A percentile compares a stretch with the other conserved stretches of the same genome.
These are phyloP conservation scores for Lemur catta DNA, from an alignment of 2,797 vertebrate species.

Conservation along the genomic window DNA sequence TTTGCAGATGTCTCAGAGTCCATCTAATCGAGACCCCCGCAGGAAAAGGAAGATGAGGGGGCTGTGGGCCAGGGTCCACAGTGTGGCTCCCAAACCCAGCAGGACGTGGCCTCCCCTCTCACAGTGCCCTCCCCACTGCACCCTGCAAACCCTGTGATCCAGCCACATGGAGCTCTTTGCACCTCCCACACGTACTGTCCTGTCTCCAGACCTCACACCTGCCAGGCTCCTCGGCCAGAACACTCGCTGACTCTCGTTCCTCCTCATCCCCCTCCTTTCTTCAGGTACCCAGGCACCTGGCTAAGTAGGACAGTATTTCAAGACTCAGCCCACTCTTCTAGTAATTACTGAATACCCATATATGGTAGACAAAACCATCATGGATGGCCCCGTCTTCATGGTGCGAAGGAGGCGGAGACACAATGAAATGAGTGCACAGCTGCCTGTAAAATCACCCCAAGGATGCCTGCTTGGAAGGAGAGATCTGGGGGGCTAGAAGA, in stretches of 20 bases:
- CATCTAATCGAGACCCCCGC: background rate
- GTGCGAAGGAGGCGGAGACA: background rate
- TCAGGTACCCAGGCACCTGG: background rate
- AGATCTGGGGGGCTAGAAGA: background rate
- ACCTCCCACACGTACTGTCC: accelerated
- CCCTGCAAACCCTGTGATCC: background rate
- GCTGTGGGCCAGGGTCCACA: background rate
- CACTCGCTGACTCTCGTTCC: background rate
- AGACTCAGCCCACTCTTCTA: background rate
- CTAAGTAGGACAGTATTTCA: background rate
- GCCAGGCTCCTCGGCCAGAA: background rate
- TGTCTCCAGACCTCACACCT: background rate
- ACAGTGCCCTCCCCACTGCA: no score
- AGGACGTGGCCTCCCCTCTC: background rate
- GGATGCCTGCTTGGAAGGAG: background rate
- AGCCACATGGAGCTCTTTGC: background rate
- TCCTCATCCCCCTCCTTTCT: background rate
- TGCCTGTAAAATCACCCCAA: background rate
- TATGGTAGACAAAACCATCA: background rate
- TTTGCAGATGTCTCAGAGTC: background rate
- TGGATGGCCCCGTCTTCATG: background rate
- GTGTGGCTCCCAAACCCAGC: background rate
- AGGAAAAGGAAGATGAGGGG: background rate
- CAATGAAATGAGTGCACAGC: background rate
- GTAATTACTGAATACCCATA: background rate